Conservation (phyloP, 2,113 vertebrate genomes). For the Helogale parvula region DNA sequence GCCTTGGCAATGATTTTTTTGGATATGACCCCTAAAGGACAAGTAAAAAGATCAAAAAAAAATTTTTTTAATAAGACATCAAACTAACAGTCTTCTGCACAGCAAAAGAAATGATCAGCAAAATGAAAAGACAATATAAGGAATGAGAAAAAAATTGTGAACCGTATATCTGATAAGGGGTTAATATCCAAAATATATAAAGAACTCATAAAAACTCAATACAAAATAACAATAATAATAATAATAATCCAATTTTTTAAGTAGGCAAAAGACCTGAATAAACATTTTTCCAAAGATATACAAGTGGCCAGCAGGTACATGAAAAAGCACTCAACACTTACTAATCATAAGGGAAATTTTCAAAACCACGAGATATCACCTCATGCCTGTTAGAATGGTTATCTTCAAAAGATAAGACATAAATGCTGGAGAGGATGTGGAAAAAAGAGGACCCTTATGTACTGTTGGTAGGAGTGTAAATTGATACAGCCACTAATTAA, state of each 20-base stretch:
- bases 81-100: not conserved
- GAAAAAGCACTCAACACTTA: not conserved
- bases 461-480: not conserved
- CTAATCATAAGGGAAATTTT: not conserved
- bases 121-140: not conserved
- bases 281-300: not conserved
- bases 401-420: not conserved
- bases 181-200: not conserved
- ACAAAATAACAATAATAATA: not conserved
- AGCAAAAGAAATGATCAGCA: not conserved
- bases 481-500: not conserved
- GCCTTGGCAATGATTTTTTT: not conserved
- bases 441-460: not conserved
- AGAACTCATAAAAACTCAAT: not conserved
- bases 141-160: not conserved
- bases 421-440: not conserved
- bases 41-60: not conserved
- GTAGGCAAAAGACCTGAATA: not conserved
- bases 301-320: not conserved
- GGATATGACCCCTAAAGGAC: not conserved
- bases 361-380: not conserved
- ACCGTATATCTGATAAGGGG: not conserved
- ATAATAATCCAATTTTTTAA: not conserved
- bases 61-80: not conserved
- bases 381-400: not conserved